Evolutionary conservation across 1,140 invertebrate species (phyloP), one percentile per base, ranked within the genome.

Genomic region (Phortica variegata): DNA sequence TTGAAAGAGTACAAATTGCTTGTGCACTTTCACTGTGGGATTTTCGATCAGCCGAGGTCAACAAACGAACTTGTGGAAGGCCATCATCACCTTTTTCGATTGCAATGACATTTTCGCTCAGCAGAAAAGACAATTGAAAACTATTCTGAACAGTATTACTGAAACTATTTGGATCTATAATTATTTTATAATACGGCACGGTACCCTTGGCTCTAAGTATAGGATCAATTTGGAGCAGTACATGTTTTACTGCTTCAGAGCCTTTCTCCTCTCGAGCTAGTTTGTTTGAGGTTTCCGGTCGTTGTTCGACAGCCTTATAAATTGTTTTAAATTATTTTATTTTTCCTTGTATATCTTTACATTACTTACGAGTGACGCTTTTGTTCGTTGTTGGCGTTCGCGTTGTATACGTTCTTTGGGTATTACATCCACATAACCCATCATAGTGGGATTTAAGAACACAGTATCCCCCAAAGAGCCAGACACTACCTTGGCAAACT

Each of bases 71-170:
- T 29, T 42, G 15, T n/a, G 55, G 54, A 17, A 34, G 45, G 15
- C 40, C 46, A 31, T 57, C 54, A 4, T 31, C 21, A 12, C 43
- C 54, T 2, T 9, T 18, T 41, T 49, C 45, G 4, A 60, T 48
- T 8, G 20, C 45, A 10, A 57, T 15, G 16, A 34, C 21, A 23
- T 47, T 47, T 39, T 60, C 54, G 3, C 47, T 18, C 1, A 43
- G 45, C 9, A 60, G 18, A 38, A 60, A 57, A 5, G 51, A 37
- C 10, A 60, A 33, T 50, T 60, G 58, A 41, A 60, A 54, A 3
- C 48, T 51, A 45, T 52, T 57, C 3, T 60, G 47, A n/a, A 57
- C 47, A 0, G 58, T 51, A 20, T 52, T 51, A 51, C 54, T 60
- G 46, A 54, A 60, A 47, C 52, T 26, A 4, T 54, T 26, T 3